Percentiles rank a stretch among this genome's conserved stretches.
Conservation (phyloP, 2,888 invertebrate genomes). For the Cephus runcator region DNA sequence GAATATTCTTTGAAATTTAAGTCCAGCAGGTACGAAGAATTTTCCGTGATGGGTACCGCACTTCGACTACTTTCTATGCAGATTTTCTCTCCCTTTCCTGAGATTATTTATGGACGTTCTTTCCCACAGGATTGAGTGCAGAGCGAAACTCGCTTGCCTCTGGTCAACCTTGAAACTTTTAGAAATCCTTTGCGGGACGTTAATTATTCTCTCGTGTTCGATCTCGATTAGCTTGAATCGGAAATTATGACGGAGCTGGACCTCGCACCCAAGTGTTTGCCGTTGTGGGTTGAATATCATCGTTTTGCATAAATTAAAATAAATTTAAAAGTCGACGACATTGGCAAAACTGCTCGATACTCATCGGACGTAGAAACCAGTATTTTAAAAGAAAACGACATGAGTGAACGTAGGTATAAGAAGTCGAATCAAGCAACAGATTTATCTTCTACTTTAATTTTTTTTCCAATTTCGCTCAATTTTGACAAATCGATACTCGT, state of each 20-base stretch:
- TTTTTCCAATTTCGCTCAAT: neutral
- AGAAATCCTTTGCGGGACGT: neutral
- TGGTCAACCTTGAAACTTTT: conserved; percentile 9
- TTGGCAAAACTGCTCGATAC: neutral
- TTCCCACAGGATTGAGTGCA: neutral
- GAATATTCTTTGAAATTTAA: conserved; percentile 9
- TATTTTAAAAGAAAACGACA: neutral
- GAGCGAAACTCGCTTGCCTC: neutral
- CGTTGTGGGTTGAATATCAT: conserved; percentile 6
- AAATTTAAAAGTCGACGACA: conserved; percentile 20
- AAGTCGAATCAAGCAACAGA: neutral
- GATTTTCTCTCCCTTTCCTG: conserved; percentile 11
- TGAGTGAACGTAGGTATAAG: neutral
- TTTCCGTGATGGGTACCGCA: conserved; percentile 1
- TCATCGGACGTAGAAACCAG: neutral
- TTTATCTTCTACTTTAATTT: neutral
- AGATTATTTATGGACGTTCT: conserved; percentile 26
- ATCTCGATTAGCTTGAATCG: neutral
- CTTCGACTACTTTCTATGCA: conserved; percentile 14
- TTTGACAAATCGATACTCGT: neutral
- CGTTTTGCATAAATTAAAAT: conserved; percentile 19
- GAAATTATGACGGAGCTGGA: neutral
- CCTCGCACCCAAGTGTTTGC: neutral
- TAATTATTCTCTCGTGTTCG: neutral
- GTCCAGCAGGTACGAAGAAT: conserved; percentile 14